Evolutionary conservation across 1,140 invertebrate species (phyloP), one percentile per base, ranked within the genome.

Genomic region (Apis florea): DNA sequence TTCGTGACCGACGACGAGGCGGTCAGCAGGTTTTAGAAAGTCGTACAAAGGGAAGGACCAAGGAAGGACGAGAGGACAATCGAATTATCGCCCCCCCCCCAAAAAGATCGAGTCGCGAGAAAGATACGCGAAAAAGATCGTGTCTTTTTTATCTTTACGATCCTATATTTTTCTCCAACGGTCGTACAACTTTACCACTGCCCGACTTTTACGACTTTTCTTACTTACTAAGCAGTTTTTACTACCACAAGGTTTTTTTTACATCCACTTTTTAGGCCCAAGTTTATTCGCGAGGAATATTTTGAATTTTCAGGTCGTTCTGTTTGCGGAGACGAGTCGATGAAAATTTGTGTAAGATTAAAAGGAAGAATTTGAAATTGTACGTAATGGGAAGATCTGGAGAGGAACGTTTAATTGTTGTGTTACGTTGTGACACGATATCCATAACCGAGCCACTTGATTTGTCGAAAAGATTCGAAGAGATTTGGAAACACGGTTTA

Each of bases 1-100:
- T 93, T 93, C 68, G 90, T 93, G 40, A 89, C 91, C 26, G 92
- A 94, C 26, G 92, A 94, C 80, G 93, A 94, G 68, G 93, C 93
- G 17, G 90, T 93, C 51, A 94, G 93, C 83, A 91, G 92, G 70
- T 94, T 94, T 86, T 94, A 91, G 91, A 63, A 11, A 9, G 13
- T 12, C 15, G 26, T 31, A 19, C 26, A 47, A 49, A 15, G 21
- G 21, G 3, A 26, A 66, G 17, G 47, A 83, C 1, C 11, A 64
- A 75, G 58, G 40, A n/a, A 26, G 17, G 31, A 77, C 12, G n/a
- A 40, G 17, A 77, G 74, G 63, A 83, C 81, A 78, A 79, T 83
- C 82, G 81, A 77, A 77, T 51, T 61, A 40, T 51, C 40, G 70
- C 31, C 56, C 71, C 31, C 31, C n/a, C n/a, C n/a, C n/a, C n/a